Base-by-base conservation (phyloP, 2,888 invertebrate species). In the Sceliomorpha sp. region DNA sequence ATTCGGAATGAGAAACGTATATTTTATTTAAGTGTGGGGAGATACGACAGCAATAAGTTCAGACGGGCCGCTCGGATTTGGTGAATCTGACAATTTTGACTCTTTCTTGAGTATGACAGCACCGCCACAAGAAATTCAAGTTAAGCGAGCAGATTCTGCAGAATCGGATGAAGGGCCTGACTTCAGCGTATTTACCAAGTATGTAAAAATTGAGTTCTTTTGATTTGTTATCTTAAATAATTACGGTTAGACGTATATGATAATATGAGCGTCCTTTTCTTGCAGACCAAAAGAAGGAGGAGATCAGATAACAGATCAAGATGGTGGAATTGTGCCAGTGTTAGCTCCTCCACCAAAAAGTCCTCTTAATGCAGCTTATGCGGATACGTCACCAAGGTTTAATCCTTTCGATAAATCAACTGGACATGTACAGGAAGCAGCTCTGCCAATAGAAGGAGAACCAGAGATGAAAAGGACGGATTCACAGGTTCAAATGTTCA, bases 171-270 rank as follows among this genome's bases (percentile, higher is more conserved):
- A 94, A 67, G 94, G 92, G 48, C 94, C 93, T 73, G 93, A 95
- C 58, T 96, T 96, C 84, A 94, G 93, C 14, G 94, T 96, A 13
- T 94, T 95, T 70, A 96, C 96, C 71, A 92, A 92, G 94, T 92
- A 86, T 84, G 85, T 56, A 36, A 36, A 36, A 32, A 32, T 8
- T 7, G 7, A 32, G 9, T 32, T 7, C 4, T n/a, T n/a, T n/a
- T 32, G 9, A 32, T 32, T n/a, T 9, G 9, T 27, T 27, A 13
- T 32, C 10, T 37, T 37, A 17, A 17, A 17, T 17, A 24, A 24
- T 7, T 24, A 24, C 29, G n/a, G 2, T 29, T 29, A 7, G n/a
- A 29, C 6, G 8, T 29, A 29, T 29, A n/a, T n/a, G 3, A 7
- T 24, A 24, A 24, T 36, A 8, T 29, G 12, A 44, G 24, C 29